Evolutionary conservation across 2,113 vertebrate genomes (phyloP).

Genomic region (Struthidea cinerea): DNA sequence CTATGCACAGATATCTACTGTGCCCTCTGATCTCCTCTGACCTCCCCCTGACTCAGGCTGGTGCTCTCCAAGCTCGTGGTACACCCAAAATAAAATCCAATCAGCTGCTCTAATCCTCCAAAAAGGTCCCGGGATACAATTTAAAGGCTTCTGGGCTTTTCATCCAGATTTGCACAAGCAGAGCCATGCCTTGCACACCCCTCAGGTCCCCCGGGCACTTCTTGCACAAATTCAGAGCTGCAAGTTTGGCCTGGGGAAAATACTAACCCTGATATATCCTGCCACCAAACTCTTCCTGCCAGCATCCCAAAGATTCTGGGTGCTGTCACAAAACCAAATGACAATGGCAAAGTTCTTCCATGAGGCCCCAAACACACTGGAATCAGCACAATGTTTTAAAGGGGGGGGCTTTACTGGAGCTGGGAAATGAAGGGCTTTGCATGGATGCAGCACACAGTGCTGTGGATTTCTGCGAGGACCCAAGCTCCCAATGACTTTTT

Average conservation of each 20-base stretch:
- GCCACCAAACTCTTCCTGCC: background rate
- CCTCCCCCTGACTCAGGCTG: background rate
- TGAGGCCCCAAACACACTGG: rapidly evolving
- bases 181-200: background rate
- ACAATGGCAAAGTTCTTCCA: background rate
- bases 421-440: background rate
- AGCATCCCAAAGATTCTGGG: background rate
- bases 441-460: background rate
- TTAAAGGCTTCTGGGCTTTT: background rate
- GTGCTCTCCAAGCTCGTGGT: rapidly evolving
- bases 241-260: background rate
- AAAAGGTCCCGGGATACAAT: rapidly evolving
- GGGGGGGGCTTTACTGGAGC: background rate
- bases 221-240: background rate
- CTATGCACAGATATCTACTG: rapidly evolving
- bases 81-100: background rate
- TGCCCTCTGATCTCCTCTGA: background rate
- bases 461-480: background rate
- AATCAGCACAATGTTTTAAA: background rate
- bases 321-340: background rate
- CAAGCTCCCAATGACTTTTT: background rate
- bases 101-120: background rate
- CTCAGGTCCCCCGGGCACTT: background rate
- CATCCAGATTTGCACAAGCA: background rate
- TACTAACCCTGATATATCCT: rapidly evolving